Evolutionary conservation across 2,113 vertebrate genomes (phyloP), one percentile per base, ranked within the genome.

Genomic region (Cryptotis parvus): DNA sequence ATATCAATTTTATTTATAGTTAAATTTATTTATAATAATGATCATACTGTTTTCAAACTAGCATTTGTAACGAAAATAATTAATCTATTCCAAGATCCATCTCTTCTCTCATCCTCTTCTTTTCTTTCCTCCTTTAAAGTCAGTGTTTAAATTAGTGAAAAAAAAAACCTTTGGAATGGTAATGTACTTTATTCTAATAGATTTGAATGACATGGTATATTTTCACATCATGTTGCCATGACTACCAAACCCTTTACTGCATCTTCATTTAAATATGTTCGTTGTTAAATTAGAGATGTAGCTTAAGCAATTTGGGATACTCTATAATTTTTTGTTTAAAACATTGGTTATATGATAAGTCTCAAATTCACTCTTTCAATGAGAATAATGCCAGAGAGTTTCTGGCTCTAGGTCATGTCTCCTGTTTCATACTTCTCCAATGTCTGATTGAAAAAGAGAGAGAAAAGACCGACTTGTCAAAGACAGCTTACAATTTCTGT

Each of bases 211-310:
- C 89, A 93, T 73, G 70, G 61, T 89, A 91, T 95, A 94, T 96
- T 96, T 94, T 96, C 81, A 91, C 69, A 95, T 90, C 74, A 73
- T 58, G 95, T 96, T 97, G 87, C 92, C 87, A 97, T 96, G 91
- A 87, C 89, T 95, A 96, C 96, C 58, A 96, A 93, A 83, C 3
- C 87, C 84, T 96, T 92, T 74, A 87, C 89, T 26, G 90, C 88
- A 52, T 91, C 69, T 92, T 92, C 79, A 93, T 75, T 96, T 96
- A 94, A 96, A 96, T 95, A 89, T 91, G 61, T 52, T 95, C 89
- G 61, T 66, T 89, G 78, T 92, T 94, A 95, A 94, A 94, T 96
- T 70, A 94, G 77, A 95, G 88, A 94, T 84, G 24, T 61, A 91
- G 79, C 81, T 94, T 91, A 87, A 91, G 77, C 70, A 96, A 93